Evolutionary conservation across 2,888 invertebrate species (phyloP).

Genomic region (Molorchus minor): DNA sequence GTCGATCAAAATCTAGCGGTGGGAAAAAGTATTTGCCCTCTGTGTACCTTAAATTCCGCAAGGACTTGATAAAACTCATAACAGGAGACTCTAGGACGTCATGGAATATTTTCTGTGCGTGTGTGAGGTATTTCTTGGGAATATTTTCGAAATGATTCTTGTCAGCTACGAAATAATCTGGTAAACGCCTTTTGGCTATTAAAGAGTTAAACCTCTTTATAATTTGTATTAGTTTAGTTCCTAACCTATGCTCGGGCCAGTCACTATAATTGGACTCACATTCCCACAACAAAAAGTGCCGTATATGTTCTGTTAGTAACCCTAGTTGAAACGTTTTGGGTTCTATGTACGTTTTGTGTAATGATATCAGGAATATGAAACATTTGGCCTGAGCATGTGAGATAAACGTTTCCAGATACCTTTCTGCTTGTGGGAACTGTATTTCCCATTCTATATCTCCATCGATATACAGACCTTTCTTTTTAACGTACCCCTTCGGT

Average conservation of each 20-base stretch:
- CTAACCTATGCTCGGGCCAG: conserved; percentile 80
- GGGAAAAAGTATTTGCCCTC: conserved; percentile 45
- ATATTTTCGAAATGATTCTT: conserved; percentile 79
- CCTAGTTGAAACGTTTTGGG: conserved; percentile 71
- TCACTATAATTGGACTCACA: conserved; percentile 74
- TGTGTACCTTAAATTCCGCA: conserved; percentile 73
- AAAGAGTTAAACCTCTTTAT: conserved; percentile 71
- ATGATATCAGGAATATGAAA: conserved; percentile 72
- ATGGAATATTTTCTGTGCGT: conserved; percentile 73
- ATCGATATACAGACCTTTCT: conserved; percentile 60
- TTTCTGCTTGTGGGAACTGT: conserved; percentile 79
- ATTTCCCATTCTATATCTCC: conserved; percentile 79
- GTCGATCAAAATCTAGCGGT: conserved; percentile 44
- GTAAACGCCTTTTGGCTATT: conserved; percentile 70
- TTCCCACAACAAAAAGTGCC: conserved; percentile 80
- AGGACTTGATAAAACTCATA: conserved; percentile 73
- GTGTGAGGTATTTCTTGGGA: conserved; percentile 70
- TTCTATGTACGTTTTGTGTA: conserved; percentile 79
- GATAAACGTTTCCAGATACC: conserved; percentile 76
- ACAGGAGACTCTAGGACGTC: conserved; percentile 77
- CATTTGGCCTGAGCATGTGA: conserved; percentile 77
- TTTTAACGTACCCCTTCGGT: conserved; percentile 75
- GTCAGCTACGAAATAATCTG: conserved; percentile 76
- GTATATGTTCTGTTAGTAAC: conserved; percentile 75
- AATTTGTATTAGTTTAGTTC: conserved; percentile 72